These are phyloP conservation scores for Psittacula derbiana DNA, from an alignment of 2,797 vertebrate species.

Conservation along the genomic window DNA sequence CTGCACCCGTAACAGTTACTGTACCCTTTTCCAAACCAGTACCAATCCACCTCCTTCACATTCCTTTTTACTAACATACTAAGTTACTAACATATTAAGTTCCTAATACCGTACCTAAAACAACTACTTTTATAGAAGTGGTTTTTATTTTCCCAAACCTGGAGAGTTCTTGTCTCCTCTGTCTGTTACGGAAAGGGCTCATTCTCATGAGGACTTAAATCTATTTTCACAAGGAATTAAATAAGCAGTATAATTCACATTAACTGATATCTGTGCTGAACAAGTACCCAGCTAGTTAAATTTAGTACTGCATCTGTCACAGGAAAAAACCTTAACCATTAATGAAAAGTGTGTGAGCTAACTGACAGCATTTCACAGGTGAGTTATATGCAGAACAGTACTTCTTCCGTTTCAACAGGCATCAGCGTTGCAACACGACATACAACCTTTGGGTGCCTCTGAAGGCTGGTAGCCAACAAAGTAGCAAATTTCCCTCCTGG, in stretches of 20 bases:
- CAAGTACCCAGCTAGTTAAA: background rate
- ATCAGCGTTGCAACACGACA: background rate
- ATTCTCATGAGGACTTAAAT: background rate
- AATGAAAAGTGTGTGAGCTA: background rate
- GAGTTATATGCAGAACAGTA: background rate
- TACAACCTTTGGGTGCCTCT: background rate
- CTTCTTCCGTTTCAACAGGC: background rate
- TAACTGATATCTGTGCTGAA: background rate
- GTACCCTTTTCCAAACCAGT: background rate
- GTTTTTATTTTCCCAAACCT: background rate
- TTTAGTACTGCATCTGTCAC: background rate
- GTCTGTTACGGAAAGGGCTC: background rate
- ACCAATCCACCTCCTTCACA: background rate
- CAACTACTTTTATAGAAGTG: background rate
- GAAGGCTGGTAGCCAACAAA: background rate
- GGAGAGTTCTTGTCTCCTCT: background rate
- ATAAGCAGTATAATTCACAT: background rate
- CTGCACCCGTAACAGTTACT: background rate
- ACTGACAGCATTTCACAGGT: background rate
- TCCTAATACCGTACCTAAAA: background rate
- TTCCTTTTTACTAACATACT: background rate
- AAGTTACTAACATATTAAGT: background rate
- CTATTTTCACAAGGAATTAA: background rate
- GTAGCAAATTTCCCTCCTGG: background rate
- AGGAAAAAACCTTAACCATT: background rate